Base-by-base conservation (phyloP, 2,888 invertebrate species). In the Aromia moschata region DNA sequence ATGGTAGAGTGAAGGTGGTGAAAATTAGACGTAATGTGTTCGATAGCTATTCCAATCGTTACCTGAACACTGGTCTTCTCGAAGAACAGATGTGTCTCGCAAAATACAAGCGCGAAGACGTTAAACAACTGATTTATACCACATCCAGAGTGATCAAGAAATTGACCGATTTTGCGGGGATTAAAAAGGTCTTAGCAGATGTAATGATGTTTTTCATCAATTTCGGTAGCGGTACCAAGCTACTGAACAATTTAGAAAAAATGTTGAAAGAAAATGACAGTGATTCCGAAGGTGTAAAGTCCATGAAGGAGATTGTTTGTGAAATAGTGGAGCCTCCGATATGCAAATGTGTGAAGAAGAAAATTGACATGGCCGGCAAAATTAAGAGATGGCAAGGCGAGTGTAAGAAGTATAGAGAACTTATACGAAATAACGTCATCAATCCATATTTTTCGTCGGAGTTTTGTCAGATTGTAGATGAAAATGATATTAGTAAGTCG, bases 371-470 rank as follows among this genome's bases (percentile, higher is more conserved):
- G 30, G 25, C 58, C 0, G 68, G 67, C 10, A 71, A 70, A 57
- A 67, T 71, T 16, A 12, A 37, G 5, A 45, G 53, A 4, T 72
- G 70, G 73, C 60, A 44, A 51, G 51, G 56, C 2, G 55, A 56
- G 37, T 64, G 66, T 31, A 43, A 55, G 1, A 63, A 62, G 20
- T 69, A 62, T 38, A 61, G 52, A 15, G 31, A 56, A 43, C 49
- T 68, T 10, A 61, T 73, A 11, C 47, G 59, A 20, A 56, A 64
- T 3, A 61, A 43, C 11, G 38, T 52, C 5, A 52, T 71, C 52
- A 68, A 69, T 2, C n/a, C 38, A 0, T 74, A 73, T 58, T 74
- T 74, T 62, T 25, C 57, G 9, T 73, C 73, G 1, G 65, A 70
- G 30, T 74, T 69, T 65, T 70, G 68, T 59, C 49, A 53, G 38